A percentile compares a stretch with the other conserved stretches of the same genome.
Evolutionary conservation across 1,140 invertebrate genomes (phyloP).

Genomic region (Rhagoletis zephyria): DNA sequence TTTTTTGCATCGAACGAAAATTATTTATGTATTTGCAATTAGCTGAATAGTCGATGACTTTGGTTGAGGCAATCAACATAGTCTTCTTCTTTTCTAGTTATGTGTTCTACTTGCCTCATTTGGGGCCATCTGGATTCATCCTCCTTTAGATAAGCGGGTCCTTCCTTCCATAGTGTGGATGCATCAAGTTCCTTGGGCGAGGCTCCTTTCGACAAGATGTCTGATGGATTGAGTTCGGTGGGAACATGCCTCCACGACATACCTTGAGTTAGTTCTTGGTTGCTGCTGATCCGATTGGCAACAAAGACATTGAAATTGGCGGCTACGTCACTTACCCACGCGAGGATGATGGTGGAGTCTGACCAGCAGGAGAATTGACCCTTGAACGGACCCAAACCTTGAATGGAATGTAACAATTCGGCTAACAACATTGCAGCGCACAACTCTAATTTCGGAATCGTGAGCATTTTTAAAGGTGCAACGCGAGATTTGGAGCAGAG

Average conservation of each 20-base stretch:
- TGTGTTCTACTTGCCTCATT: no score
- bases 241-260: conserved; percentile 67
- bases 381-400: conserved; percentile 30
- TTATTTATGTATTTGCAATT: no score
- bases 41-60: no score
- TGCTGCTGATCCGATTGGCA: conserved; percentile 65
- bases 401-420: conserved; percentile 58
- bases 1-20: no score
- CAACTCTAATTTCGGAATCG: conserved; percentile 64
- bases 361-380: conserved; percentile 60
- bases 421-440: conserved; percentile 60
- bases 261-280: conserved; percentile 60
- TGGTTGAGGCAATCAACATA: no score
- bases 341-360: conserved; percentile 62
- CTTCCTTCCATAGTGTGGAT: no score
- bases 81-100: no score
- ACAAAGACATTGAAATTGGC: conserved; percentile 63
- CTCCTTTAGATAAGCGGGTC: no score
- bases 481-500: conserved; percentile 66
- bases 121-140: no score
- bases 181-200: conserved; percentile 58
- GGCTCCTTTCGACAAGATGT: conserved; percentile 66
- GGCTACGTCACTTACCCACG: conserved; percentile 62
- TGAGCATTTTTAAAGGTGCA: conserved; percentile 62
- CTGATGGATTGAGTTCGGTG: conserved; percentile 66